phyloP scores from a whole-genome alignment of 2,888 invertebrate species.

The Aspidiotus rigidus region DNA sequence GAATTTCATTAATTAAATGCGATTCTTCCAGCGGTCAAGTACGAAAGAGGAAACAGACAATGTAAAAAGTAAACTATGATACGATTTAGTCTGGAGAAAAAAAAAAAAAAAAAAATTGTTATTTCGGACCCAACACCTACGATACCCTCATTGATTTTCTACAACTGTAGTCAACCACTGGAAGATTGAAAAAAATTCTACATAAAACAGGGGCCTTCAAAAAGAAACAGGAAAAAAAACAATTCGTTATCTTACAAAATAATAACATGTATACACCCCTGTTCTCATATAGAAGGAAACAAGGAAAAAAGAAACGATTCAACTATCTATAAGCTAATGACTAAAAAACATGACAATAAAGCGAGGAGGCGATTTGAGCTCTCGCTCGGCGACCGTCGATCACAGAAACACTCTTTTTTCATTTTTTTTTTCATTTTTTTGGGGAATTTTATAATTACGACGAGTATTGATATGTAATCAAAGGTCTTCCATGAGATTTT shows the following conservation, averaged over 20 bases:
- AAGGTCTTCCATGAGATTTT: slow-evolving; percentile 20
- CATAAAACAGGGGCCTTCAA: background rate
- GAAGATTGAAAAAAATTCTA: slow-evolving; percentile 10
- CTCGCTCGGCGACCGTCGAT: slow-evolving; percentile 18
- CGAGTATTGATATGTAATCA: slow-evolving; percentile 30
- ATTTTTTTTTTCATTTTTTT: background rate
- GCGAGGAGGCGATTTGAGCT: background rate
- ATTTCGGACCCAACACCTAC: no score
- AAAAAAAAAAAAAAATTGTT: background rate
- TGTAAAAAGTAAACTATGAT: slow-evolving; percentile 9
- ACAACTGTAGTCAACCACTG: slow-evolving; percentile 18
- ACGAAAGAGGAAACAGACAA: slow-evolving; percentile 12
- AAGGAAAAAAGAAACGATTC: slow-evolving; percentile 18
- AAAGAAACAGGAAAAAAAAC: background rate
- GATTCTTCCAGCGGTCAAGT: slow-evolving; percentile 33
- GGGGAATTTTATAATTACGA: background rate
- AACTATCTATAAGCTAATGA: slow-evolving; percentile 31
- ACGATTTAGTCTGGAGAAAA: slow-evolving; percentile 6
- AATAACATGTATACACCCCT: background rate
- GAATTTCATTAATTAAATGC: slow-evolving; percentile 28
- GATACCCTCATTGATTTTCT: background rate
- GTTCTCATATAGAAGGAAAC: background rate
- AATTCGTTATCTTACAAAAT: slow-evolving; percentile 7
- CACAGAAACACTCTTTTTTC: slow-evolving; percentile 27
- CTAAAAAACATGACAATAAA: slow-evolving; percentile 22